These are phyloP conservation scores for Pteropus alecto DNA, from an alignment of 2,113 vertebrate genomes.

Conservation along the genomic window DNA sequence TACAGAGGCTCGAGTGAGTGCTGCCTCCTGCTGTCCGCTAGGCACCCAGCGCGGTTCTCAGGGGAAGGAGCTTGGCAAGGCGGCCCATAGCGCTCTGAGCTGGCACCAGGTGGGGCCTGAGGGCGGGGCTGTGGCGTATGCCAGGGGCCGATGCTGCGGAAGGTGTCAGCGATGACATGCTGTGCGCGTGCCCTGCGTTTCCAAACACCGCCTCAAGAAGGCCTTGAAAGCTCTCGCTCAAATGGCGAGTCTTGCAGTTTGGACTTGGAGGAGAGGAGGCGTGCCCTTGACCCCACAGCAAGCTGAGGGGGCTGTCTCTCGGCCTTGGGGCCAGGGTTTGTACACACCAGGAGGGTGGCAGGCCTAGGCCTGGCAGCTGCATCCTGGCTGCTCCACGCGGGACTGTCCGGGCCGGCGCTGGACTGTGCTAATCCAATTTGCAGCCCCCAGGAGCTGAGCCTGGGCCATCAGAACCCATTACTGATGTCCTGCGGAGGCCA, in stretches of 20 bases:
- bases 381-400: neutral
- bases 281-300: neutral
- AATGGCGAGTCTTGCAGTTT: too few relatives aligned
- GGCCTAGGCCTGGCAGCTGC: neutral
- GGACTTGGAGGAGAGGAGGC: neutral
- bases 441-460: neutral
- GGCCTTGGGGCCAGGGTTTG: neutral
- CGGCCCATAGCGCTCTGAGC: neutral
- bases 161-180: neutral
- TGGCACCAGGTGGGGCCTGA: neutral
- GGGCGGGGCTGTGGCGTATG: too few relatives aligned
- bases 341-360: neutral
- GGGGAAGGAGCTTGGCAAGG: neutral
- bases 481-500: conserved; percentile 41
- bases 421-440: conserved; percentile 52
- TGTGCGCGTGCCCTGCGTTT: fast-evolving
- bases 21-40: neutral
- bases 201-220: neutral
- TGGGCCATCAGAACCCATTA: neutral
- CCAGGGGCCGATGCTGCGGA: neutral
- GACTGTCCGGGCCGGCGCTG: neutral
- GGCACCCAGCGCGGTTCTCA: neutral
- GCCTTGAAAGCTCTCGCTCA: neutral
- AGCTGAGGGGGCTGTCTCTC: neutral
- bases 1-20: neutral